Evolutionary conservation across 2,113 vertebrate genomes (phyloP).

Genomic region (Hiodon alosoides): DNA sequence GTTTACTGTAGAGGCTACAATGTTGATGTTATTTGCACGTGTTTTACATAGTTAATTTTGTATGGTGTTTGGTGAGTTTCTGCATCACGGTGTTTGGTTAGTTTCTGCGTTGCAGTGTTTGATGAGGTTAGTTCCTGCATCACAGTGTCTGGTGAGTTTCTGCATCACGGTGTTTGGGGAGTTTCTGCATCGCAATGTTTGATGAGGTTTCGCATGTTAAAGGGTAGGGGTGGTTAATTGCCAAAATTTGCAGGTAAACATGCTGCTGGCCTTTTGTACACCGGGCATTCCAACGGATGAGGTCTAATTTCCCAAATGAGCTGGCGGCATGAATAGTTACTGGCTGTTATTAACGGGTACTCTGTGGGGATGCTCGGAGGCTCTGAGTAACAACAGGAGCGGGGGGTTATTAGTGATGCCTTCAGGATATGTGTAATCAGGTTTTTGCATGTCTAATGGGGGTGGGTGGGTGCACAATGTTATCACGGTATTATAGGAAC

Average conservation of each 20-base stretch:
- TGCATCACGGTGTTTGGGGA: slow-evolving; percentile 38
- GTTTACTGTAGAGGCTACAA: too few species aligned
- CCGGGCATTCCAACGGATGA: slow-evolving; percentile 25
- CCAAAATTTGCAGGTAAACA: slow-evolving; percentile 42
- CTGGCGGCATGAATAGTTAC: slow-evolving; percentile 43
- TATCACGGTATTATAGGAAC: neutral
- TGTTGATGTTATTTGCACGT: too few species aligned
- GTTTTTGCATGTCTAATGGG: slow-evolving; percentile 49
- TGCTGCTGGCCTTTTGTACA: slow-evolving; percentile 39
- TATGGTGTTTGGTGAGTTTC: neutral
- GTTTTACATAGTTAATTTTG: too few species aligned
- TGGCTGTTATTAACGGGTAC: slow-evolving; percentile 57
- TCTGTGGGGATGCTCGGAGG: slow-evolving; percentile 46
- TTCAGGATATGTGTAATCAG: slow-evolving; percentile 58
- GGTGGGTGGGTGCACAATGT: neutral
- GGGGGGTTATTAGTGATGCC: slow-evolving; percentile 59
- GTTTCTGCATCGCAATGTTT: neutral
- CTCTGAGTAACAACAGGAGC: slow-evolving; percentile 59
- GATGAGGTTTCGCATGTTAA: neutral
- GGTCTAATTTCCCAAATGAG: slow-evolving; percentile 44
- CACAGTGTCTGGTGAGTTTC: slow-evolving; percentile 42
- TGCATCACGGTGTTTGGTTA: neutral
- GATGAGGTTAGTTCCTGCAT: too few species aligned
- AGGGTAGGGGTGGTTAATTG: slow-evolving; percentile 33
- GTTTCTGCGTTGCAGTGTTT: neutral